These are phyloP conservation scores for Trachymyrmex cornetzi DNA, from an alignment of 1,140 invertebrate genomes.

Conservation along the genomic window DNA sequence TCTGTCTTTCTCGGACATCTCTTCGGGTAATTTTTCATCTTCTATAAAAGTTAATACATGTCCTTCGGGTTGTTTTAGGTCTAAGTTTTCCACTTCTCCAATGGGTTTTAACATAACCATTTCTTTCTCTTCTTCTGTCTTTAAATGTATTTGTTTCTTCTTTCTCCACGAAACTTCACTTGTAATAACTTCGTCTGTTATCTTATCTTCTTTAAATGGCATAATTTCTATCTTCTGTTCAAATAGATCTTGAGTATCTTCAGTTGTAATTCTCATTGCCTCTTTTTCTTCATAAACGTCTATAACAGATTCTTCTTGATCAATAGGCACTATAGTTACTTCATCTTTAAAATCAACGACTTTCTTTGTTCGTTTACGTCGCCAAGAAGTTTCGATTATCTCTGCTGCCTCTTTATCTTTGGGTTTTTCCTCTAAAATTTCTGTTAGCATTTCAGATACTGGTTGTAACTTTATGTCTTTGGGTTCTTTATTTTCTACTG, in stretches of 20 bases:
- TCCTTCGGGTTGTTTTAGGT: not conserved
- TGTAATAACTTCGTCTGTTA: slow-evolving; percentile 44
- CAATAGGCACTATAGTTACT: slow-evolving; percentile 81
- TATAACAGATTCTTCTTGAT: slow-evolving; percentile 77
- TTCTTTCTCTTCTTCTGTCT: slow-evolving; percentile 48
- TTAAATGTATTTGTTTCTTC: slow-evolving; percentile 25
- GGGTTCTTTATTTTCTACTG: slow-evolving; percentile 69
- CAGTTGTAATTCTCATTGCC: slow-evolving; percentile 28
- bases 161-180: slow-evolving; percentile 66
- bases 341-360: slow-evolving; percentile 82
- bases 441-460: slow-evolving; percentile 62
- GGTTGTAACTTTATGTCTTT: slow-evolving; percentile 71
- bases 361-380: slow-evolving; percentile 74
- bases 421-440: slow-evolving; percentile 41
- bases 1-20: slow-evolving; percentile 70
- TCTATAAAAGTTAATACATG: not conserved
- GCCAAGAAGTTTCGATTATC: slow-evolving; percentile 67
- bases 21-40: slow-evolving; percentile 26
- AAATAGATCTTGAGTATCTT: not conserved
- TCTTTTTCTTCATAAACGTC: slow-evolving; percentile 60
- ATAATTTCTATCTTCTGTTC: slow-evolving; percentile 56
- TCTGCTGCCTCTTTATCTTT: slow-evolving; percentile 57
- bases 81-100: not conserved
- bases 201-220: slow-evolving; percentile 63
- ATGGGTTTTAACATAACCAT: slow-evolving; percentile 34